Base-by-base conservation (phyloP, 2,888 invertebrate genomes). In the Drosophila niveifrons region DNA sequence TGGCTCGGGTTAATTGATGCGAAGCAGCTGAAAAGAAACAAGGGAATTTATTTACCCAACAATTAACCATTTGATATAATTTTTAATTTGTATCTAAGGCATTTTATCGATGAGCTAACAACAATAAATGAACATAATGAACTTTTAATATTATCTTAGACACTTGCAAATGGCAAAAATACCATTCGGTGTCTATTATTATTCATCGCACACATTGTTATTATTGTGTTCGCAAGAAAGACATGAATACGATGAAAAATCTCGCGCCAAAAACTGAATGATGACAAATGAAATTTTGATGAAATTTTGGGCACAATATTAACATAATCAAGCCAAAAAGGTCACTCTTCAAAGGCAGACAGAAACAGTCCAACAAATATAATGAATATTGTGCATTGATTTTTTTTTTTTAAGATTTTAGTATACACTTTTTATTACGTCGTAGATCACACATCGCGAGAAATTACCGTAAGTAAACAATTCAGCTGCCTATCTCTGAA, bases 401-500 rank as follows among this genome's bases (percentile, higher is more conserved):
- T 43, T 41, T 48, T 48, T 48, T 48, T 44, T 53, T 13, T 4
- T 7, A 47, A 59, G 34, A 31, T 13, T 36, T 7, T 50, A 39
- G 41, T 44, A 47, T 43, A n/a, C 18, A 36, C 13, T 39, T 8
- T 9, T 17, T 9, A 18, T 28, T 28, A 70, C 11, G 10, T 13
- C 36, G 28, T 34, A 15, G 29, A 39, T 58, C 11, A 23, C 51
- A 34, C 10, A 61, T 39, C 6, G 28, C 9, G 4, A 13, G 0
- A 41, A 46, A 39, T 61, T 77, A 77, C 73, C 77, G 52, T 70
- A 41, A 8, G 18, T 55, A 13, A 34, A 1, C 17, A 66, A 68
- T 44, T 86, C 78, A 81, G 68, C 87, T 74, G 65, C 69, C 78
- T 61, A 86, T 65, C 23, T 72, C 65, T 46, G 66, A 56, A 56